Evolutionary conservation across 2,113 vertebrate genomes (phyloP).

Genomic region (Oreochromis tanganicae): DNA sequence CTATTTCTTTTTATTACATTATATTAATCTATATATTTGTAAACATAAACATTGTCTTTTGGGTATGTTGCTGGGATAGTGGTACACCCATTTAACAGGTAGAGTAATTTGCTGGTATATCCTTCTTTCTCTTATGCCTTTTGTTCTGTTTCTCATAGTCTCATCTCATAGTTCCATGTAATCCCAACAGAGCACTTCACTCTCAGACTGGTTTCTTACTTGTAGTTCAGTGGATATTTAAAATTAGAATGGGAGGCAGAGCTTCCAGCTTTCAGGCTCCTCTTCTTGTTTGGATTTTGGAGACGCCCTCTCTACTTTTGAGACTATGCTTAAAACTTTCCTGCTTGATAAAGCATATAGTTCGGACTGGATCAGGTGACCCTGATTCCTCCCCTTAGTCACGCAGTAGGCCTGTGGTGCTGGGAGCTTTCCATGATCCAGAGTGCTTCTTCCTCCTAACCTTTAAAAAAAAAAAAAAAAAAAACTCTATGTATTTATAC

Average conservation of each 20-base stretch:
- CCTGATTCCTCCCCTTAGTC: background rate
- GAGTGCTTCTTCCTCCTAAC: background rate
- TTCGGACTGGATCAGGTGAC: background rate
- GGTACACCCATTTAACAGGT: background rate
- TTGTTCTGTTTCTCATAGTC: background rate
- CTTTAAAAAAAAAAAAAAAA: accelerated
- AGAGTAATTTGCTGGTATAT: background rate
- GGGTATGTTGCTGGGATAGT: background rate
- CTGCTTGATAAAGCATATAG: background rate
- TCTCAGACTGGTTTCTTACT: background rate
- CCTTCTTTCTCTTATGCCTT: background rate
- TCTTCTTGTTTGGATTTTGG: background rate
- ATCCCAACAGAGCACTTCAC: background rate
- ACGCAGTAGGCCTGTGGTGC: background rate
- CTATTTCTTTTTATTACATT: background rate
- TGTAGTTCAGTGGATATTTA: background rate
- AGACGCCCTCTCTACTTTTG: background rate
- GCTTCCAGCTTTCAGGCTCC: background rate
- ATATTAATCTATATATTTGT: background rate
- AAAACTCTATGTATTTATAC: background rate
- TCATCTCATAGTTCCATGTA: background rate
- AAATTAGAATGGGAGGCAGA: background rate
- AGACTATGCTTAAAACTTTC: background rate
- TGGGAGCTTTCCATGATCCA: background rate
- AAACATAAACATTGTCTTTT: background rate